Percentiles rank a stretch among this genome's conserved stretches.
Conservation (phyloP, 30 jellyfish, hydroid and myxozoan species). For the Cassiopea andromeda region DNA sequence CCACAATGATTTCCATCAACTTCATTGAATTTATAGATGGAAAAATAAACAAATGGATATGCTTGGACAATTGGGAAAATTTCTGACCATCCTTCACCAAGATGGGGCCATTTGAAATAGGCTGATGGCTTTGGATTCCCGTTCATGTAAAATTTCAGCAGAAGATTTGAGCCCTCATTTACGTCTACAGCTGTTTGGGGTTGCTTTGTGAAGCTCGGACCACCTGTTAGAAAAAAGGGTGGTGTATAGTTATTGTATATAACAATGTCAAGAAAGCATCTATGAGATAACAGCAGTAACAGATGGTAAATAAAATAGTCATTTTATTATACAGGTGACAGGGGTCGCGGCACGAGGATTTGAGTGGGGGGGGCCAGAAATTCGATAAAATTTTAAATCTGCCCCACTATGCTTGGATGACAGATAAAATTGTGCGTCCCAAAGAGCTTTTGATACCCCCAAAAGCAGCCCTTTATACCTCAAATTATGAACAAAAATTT, state of each 20-base stretch:
- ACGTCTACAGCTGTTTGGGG: neutral
- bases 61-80: neutral
- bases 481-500: no score
- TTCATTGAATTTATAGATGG: neutral
- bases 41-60: neutral
- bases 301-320: neutral
- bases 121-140: slow-evolving; percentile 51
- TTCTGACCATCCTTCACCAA: neutral
- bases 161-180: slow-evolving; percentile 8
- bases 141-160: slow-evolving; percentile 19
- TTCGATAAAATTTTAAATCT: no score
- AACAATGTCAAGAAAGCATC: neutral
- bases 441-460: no score
- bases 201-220: neutral
- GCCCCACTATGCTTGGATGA: no score
- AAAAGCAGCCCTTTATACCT: no score
- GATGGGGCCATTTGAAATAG: slow-evolving; percentile 29
- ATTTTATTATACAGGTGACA: no score
- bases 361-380: no score
- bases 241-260: no score
- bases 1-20: slow-evolving; percentile 32
- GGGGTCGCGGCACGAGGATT: no score
- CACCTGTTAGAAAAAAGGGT: neutral
- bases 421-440: no score
- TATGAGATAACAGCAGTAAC: neutral